Evolutionary conservation across 2,113 vertebrate genomes (phyloP).

Genomic region (Herpailurus yagouaroundi): DNA sequence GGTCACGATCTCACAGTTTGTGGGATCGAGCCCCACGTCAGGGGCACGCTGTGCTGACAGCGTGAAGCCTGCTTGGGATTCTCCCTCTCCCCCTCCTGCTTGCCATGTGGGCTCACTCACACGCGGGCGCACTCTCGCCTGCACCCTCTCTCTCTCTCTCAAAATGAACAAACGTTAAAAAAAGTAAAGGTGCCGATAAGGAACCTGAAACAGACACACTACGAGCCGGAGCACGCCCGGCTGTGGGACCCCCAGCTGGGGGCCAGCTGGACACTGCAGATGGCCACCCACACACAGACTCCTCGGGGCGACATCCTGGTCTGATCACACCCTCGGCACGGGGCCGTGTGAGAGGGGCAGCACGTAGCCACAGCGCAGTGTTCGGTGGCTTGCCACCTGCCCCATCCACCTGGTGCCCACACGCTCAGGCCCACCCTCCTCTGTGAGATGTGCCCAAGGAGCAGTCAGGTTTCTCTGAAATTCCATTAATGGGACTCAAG

Average conservation of each 20-base stretch:
- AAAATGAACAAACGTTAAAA: no score
- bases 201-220: background rate
- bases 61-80: no score
- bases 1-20: no score
- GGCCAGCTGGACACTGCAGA: background rate
- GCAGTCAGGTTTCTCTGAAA: background rate
- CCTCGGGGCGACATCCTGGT: background rate
- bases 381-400: background rate
- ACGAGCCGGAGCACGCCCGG: background rate
- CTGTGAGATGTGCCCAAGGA: no score
- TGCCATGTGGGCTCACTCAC: no score
- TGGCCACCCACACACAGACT: background rate
- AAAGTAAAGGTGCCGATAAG: background rate
- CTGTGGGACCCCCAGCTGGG: background rate
- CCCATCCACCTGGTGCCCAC: background rate
- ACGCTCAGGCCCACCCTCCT: background rate
- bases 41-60: no score
- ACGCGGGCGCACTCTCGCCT: no score
- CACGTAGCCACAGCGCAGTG: background rate
- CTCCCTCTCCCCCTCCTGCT: no score
- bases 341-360: background rate
- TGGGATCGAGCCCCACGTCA: no score
- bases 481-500: background rate
- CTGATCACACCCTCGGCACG: background rate
- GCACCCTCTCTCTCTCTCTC: no score